Conservation (phyloP, 2,888 invertebrate genomes). For the Archips crataeganus region DNA sequence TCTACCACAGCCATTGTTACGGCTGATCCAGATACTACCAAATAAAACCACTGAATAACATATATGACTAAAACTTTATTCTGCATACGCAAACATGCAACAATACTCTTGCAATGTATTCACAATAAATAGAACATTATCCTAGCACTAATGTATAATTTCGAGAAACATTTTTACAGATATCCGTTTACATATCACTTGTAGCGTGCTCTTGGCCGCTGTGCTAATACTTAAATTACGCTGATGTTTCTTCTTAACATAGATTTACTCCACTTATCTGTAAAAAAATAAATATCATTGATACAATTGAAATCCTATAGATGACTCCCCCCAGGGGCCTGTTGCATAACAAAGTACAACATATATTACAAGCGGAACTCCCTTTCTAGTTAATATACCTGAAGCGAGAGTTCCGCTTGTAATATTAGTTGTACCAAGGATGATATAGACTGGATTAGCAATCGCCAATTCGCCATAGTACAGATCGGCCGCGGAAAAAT, state of each 20-base stretch:
- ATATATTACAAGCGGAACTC: too few relatives aligned
- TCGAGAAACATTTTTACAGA: conserved; percentile 68
- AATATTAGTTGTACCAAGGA: too few relatives aligned
- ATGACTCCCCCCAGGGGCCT: too few relatives aligned
- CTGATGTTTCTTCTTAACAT: conserved; percentile 49
- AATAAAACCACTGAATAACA: conserved; percentile 36
- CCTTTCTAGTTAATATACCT: too few relatives aligned
- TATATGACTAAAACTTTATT: conserved; percentile 59
- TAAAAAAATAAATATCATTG: conserved; percentile 52
- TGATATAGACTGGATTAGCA: too few relatives aligned
- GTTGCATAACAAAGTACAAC: too few relatives aligned
- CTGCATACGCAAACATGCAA: conserved; percentile 65
- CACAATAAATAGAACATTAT: conserved; percentile 68
- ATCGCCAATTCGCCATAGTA: too few relatives aligned
- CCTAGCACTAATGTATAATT: conserved; percentile 71
- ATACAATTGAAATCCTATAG: too few relatives aligned
- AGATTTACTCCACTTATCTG: conserved; percentile 75
- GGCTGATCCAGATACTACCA: neutral
- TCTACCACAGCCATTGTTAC: too few relatives aligned
- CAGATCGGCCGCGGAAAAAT: too few relatives aligned
- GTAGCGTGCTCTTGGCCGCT: conserved; percentile 48
- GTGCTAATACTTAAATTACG: conserved; percentile 74
- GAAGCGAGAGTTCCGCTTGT: too few relatives aligned
- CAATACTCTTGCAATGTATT: conserved; percentile 62
- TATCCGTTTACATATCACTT: conserved; percentile 59